Evolutionary conservation across 2,113 vertebrate species (phyloP).

Genomic region (Psittacula cyanocephala): DNA sequence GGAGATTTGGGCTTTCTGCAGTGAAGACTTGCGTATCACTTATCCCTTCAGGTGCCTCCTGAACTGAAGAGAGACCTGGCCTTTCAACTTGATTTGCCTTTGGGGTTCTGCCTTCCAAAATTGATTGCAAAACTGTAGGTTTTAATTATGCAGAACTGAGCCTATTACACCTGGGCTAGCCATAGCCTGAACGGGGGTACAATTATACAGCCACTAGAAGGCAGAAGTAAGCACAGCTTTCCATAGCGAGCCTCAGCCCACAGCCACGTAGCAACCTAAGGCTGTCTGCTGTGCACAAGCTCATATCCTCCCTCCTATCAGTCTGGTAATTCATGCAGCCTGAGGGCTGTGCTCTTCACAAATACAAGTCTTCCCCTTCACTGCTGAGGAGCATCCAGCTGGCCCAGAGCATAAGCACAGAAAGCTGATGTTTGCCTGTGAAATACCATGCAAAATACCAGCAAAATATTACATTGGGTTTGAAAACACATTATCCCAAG

Average conservation of each 20-base stretch:
- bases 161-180: fast-evolving
- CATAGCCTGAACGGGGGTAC: neutral
- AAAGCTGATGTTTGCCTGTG: neutral
- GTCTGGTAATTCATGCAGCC: neutral
- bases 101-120: neutral
- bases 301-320: neutral
- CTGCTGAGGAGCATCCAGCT: neutral
- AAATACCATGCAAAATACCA: neutral
- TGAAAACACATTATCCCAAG: neutral
- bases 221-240: neutral
- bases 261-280: fast-evolving
- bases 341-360: neutral
- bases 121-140: fast-evolving
- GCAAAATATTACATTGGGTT: neutral
- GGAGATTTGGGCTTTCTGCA: neutral
- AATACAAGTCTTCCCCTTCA: neutral
- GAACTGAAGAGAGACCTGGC: neutral
- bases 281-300: neutral
- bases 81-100: neutral
- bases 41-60: neutral
- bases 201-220: fast-evolving
- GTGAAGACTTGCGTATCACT: neutral
- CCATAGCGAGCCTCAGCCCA: neutral
- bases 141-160: neutral
- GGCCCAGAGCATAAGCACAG: neutral